Evolutionary conservation across 2,797 vertebrate species (phyloP).

Genomic region (Passerculus sandwichensis): DNA sequence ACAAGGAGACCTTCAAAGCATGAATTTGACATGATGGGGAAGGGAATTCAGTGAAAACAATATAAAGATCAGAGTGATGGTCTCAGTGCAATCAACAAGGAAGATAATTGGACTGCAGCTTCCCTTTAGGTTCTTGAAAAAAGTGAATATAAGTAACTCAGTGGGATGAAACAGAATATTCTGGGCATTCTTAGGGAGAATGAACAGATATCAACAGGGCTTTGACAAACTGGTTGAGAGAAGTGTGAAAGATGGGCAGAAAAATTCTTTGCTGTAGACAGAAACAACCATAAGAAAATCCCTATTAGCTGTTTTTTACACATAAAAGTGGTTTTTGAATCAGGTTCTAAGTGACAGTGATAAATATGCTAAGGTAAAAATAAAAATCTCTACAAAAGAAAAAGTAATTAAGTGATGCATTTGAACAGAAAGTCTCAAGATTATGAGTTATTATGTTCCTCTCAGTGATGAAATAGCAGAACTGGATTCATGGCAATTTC

Average conservation of each 20-base stretch:
- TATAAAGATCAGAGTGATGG: neutral
- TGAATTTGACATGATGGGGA: neutral
- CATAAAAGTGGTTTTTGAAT: neutral
- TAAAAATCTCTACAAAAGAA: conserved; percentile 12
- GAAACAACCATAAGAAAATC: neutral
- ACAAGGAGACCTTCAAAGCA: neutral
- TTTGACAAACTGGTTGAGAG: neutral
- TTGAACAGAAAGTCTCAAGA: conserved; percentile 37
- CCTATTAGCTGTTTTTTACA: neutral
- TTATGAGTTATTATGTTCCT: conserved; percentile 24
- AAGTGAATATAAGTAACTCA: neutral
- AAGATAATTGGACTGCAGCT: neutral
- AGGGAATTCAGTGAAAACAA: neutral
- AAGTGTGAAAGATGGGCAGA: neutral
- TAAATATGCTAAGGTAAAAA: conserved; percentile 30
- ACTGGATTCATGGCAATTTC: conserved; percentile 12
- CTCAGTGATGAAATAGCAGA: conserved; percentile 2
- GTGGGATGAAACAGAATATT: neutral
- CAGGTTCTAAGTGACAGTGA: neutral
- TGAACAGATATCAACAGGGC: neutral
- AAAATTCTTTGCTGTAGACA: neutral
- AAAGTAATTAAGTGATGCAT: neutral
- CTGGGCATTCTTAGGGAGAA: neutral
- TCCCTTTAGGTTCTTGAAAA: neutral
- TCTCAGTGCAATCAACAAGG: neutral